A percentile compares a stretch with the other conserved stretches of the same genome.
Conservation (phyloP, 2,113 vertebrate species). For the Lagopus leucura region DNA sequence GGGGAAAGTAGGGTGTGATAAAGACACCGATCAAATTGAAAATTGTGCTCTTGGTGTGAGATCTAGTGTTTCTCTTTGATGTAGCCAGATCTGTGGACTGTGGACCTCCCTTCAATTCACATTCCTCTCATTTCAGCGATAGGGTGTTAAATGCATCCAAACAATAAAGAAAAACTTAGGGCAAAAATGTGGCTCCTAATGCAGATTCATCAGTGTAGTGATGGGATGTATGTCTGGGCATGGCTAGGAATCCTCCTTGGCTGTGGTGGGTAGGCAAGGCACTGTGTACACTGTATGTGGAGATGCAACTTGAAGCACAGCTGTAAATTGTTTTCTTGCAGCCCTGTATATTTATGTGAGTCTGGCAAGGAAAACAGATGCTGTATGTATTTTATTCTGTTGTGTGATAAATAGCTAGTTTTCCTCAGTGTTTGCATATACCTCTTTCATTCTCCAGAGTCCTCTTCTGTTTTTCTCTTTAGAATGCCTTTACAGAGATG, state of each 20-base stretch:
- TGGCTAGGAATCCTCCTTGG: no score
- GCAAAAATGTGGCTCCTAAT: background rate
- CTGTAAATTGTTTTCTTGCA: background rate
- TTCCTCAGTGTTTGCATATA: background rate
- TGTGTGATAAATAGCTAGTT: background rate
- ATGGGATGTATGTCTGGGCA: background rate
- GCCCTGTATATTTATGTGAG: background rate
- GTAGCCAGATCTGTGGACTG: background rate
- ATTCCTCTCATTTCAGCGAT: background rate
- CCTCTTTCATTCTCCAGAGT: background rate
- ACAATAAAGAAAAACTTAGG: rapidly evolving
- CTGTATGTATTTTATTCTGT: background rate
- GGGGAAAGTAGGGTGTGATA: background rate
- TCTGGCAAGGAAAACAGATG: background rate
- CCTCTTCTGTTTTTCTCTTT: background rate
- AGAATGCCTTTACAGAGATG: background rate
- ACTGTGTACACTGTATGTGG: rapidly evolving
- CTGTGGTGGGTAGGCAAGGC: background rate
- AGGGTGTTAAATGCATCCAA: background rate
- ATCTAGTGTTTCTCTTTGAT: background rate
- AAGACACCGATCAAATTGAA: background rate
- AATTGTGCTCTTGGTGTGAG: background rate
- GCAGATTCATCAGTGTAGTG: background rate
- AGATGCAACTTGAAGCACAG: background rate
- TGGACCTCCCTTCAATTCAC: background rate